These are phyloP conservation scores for Pantherophis guttatus DNA, from an alignment of 2,113 vertebrate genomes.

Conservation along the genomic window DNA sequence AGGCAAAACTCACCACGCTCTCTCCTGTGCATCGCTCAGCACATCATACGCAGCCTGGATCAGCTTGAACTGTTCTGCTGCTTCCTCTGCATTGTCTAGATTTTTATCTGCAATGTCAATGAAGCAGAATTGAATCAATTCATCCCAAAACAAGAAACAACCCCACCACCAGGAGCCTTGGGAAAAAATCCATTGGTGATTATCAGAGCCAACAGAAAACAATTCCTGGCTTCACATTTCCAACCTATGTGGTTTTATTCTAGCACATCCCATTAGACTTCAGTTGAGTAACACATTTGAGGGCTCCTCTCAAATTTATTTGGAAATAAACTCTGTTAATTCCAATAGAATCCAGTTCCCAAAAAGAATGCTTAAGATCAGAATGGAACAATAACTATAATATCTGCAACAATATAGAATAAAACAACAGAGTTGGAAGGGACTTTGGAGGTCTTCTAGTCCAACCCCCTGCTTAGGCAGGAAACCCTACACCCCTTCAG, in stretches of 20 bases:
- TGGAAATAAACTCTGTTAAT: background rate
- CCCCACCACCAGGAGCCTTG: too few relatives aligned
- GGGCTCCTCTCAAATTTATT: background rate
- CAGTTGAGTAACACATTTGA: background rate
- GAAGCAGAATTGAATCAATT: background rate
- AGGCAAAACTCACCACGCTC: constrained; percentile 81
- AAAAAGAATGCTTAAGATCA: background rate
- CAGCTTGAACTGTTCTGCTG: constrained; percentile 91
- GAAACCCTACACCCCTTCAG: too few relatives aligned
- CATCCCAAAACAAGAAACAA: background rate
- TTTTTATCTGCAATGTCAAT: constrained; percentile 85
- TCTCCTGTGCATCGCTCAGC: constrained; percentile 91
- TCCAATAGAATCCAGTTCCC: background rate
- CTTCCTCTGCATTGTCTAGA: constrained; percentile 86
- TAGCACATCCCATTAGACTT: background rate
- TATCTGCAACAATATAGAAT: background rate
- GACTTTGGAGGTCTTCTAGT: too few relatives aligned
- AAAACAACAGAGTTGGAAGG: too few relatives aligned
- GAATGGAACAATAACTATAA: background rate
- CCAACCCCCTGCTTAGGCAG: too few relatives aligned
- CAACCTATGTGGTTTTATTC: background rate
- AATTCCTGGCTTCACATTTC: background rate
- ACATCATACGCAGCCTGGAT: constrained; percentile 97
- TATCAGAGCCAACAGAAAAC: background rate
- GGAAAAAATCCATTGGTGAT: background rate